These are phyloP conservation scores for Rhynchomys soricoides DNA, from an alignment of 2,113 vertebrate genomes.

Conservation along the genomic window DNA sequence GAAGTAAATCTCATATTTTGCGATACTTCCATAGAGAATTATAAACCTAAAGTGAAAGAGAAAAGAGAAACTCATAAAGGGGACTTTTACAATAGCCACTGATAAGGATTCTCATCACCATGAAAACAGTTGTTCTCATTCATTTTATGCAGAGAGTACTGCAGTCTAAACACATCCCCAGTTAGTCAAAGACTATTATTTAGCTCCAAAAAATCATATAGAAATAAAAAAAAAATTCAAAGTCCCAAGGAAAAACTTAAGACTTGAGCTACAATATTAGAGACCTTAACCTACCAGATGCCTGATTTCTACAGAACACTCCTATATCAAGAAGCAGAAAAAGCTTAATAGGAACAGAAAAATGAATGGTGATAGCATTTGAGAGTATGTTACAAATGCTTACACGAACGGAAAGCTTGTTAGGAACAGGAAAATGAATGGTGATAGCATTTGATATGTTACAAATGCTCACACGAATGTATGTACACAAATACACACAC, in stretches of 20 bases:
- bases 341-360: not conserved
- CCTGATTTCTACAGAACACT: not conserved
- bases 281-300: not conserved
- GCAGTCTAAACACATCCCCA: not conserved
- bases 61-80: not conserved
- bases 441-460: not conserved
- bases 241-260: not conserved
- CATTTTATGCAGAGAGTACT: not conserved
- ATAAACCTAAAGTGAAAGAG: conserved; percentile 29
- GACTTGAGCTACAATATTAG: not conserved
- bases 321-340: conserved; percentile 1
- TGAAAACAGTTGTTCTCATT: not conserved
- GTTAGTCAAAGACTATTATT: not conserved
- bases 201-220: not conserved
- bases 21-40: conserved; percentile 6
- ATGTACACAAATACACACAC: not conserved
- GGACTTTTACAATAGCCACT: not conserved
- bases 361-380: not conserved
- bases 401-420: not conserved
- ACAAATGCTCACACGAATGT: not conserved
- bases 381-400: not conserved
- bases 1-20: not conserved
- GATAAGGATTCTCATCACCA: not conserved
- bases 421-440: not conserved
- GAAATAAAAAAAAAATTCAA: not conserved